A percentile compares a stretch with the other conserved stretches of the same genome.
Conservation (phyloP, 2,113 vertebrate species). For the Ovis canadensis region DNA sequence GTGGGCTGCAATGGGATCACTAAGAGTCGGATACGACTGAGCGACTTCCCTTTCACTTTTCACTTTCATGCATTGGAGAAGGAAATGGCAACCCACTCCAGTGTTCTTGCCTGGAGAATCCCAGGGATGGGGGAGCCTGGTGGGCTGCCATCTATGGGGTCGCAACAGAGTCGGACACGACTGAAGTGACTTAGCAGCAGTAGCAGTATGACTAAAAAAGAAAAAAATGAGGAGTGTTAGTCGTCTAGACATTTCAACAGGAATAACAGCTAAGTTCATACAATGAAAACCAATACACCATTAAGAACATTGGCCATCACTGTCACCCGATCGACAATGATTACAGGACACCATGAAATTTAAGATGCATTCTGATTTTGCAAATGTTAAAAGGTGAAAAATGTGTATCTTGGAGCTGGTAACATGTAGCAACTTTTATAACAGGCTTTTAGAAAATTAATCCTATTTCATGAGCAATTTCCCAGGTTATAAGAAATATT, state of each 20-base stretch:
- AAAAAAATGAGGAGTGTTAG: background rate
- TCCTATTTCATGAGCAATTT: background rate
- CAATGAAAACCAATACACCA: background rate
- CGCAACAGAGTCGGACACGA: fast-evolving
- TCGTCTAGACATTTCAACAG: background rate
- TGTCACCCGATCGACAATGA: fast-evolving
- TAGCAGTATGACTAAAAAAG: background rate
- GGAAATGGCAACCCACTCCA: no score
- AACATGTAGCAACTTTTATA: background rate
- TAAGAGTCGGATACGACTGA: no score
- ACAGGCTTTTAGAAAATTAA: background rate
- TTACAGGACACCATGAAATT: background rate
- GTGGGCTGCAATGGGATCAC: no score
- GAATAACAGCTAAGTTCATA: background rate
- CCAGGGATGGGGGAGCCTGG: no score
- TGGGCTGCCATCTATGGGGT: no score
- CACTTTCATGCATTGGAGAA: no score
- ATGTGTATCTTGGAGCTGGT: background rate
- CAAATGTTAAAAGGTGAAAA: background rate
- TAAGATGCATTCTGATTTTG: background rate
- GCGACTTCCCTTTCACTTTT: no score
- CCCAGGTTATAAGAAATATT: background rate
- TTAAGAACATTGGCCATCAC: background rate
- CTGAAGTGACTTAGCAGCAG: no score
- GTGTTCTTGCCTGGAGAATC: no score